Evolutionary conservation across 2,113 vertebrate genomes (phyloP), one percentile per base, ranked within the genome.

Genomic region (Hippocampus comes): DNA sequence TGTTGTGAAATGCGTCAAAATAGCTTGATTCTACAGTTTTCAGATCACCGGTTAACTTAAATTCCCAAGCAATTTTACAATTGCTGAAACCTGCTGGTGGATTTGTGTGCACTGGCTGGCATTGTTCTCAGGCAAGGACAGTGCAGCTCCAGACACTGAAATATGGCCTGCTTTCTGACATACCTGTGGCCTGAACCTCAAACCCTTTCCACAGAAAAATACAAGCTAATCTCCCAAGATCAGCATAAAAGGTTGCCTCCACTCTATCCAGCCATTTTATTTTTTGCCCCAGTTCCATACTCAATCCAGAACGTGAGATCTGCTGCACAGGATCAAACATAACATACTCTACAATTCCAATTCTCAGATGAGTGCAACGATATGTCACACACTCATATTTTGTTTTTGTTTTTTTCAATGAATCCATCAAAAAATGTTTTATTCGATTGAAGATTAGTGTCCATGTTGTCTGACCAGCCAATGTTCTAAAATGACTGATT

Each of bases 131-230:
- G 84, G 74, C 78, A 79, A 83, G 86, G 89, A 89, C 84, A 69
- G 71, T 72, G n/a, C 79, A 63, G 73, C 77, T 83, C 77, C 82
- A 91, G 88, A 91, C 86, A 23, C 82, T 81, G 84, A 89, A 89
- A 88, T 90, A 83, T 78, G 81, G 85, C 84, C 86, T 89, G 76
- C 81, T 91, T 88, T 82, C 91, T 89, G 88, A 89, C 86, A 91
- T 90, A 89, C 87, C 91, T 91, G 90, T 90, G 91, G 90, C 89
- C 87, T 89, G 87, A 84, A 83, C 86, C 83, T 78, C 82, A 86
- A 89, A 91, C 89, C 86, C 86, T 79, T 87, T 91, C 85, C 85
- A 87, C 87, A 91, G 84, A 88, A 83, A 72, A 78, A 82, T 74
- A 83, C 79, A 78, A 75, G 55, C 72, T 86, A 83, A 86, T 89